These are phyloP conservation scores for Melieria crassipennis DNA, from an alignment of 2,888 invertebrate genomes.

Conservation along the genomic window DNA sequence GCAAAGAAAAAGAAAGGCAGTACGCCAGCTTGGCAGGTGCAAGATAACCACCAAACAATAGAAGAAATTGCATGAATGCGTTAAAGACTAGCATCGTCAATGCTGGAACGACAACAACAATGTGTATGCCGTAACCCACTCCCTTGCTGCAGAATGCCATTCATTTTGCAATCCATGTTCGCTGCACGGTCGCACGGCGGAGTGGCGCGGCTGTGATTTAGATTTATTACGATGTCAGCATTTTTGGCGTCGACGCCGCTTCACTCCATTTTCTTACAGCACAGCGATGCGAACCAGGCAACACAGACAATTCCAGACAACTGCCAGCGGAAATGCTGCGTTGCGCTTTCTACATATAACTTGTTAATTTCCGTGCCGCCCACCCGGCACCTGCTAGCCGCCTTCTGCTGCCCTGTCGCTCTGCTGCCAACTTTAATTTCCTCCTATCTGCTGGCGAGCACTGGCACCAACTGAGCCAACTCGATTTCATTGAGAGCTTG, in stretches of 20 bases:
- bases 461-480: too few relatives aligned
- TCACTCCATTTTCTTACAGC: neutral
- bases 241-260: neutral
- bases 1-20: too few relatives aligned
- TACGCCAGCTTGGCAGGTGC: too few relatives aligned
- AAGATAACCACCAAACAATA: too few relatives aligned
- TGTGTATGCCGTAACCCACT: too few relatives aligned
- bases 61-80: too few relatives aligned
- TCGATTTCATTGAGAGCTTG: neutral
- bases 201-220: neutral
- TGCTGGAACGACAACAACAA: too few relatives aligned
- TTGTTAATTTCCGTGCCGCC: neutral
- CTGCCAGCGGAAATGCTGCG: neutral
- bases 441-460: too few relatives aligned
- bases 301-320: neutral
- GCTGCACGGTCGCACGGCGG: neutral
- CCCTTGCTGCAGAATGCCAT: neutral
- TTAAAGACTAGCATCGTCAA: too few relatives aligned
- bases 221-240: conserved; percentile 5
- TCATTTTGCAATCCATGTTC: neutral
- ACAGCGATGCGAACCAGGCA: too few relatives aligned
- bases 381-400: neutral
- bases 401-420: neutral
- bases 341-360: conserved; percentile 1
- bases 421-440: too few relatives aligned